phyloP scores from a whole-genome alignment of 1,140 invertebrate genomes.

The Mercenaria mercenaria region DNA sequence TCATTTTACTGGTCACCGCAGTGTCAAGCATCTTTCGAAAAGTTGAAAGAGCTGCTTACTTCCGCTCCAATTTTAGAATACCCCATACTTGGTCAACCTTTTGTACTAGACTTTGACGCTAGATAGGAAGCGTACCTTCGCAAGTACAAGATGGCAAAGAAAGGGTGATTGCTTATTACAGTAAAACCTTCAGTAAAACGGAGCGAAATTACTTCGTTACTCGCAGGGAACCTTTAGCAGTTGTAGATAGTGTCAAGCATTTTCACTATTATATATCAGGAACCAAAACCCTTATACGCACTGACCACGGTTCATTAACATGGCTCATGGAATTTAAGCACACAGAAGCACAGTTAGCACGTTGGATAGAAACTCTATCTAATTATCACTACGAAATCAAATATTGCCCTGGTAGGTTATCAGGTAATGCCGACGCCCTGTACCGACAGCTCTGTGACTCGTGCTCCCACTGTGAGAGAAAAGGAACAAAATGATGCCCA shows the following conservation, averaged over 20 bases:
- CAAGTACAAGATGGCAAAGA: conserved; percentile 73
- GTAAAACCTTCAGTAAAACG: conserved; percentile 69
- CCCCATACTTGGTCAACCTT: conserved; percentile 23
- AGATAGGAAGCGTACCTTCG: conserved; percentile 75
- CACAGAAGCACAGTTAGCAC: conserved; percentile 70
- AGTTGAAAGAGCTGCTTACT: conserved; percentile 65
- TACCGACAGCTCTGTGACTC: too few relatives aligned
- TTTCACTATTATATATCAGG: too few relatives aligned
- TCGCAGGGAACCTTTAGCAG: conserved; percentile 70
- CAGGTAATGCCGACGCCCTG: conserved; percentile 75
- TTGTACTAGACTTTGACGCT: conserved; percentile 75
- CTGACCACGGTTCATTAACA: conserved; percentile 71
- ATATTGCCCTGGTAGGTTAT: conserved; percentile 67
- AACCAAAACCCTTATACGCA: conserved; percentile 58
- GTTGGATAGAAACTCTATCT: conserved; percentile 77
- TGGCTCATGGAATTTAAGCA: conserved; percentile 59
- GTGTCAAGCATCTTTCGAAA: conserved; percentile 66
- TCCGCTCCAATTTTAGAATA: conserved; percentile 62
- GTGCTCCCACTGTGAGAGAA: too few relatives aligned
- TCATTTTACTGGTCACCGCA: conserved; percentile 63
- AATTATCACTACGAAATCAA: conserved; percentile 71
- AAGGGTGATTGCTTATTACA: conserved; percentile 70
- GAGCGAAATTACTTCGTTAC: conserved; percentile 86
- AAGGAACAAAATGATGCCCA: too few relatives aligned
- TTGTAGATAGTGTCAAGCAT: too few relatives aligned